Evolutionary conservation across 1,140 invertebrate species (phyloP).

Genomic region (Drosophila rhopaloa): DNA sequence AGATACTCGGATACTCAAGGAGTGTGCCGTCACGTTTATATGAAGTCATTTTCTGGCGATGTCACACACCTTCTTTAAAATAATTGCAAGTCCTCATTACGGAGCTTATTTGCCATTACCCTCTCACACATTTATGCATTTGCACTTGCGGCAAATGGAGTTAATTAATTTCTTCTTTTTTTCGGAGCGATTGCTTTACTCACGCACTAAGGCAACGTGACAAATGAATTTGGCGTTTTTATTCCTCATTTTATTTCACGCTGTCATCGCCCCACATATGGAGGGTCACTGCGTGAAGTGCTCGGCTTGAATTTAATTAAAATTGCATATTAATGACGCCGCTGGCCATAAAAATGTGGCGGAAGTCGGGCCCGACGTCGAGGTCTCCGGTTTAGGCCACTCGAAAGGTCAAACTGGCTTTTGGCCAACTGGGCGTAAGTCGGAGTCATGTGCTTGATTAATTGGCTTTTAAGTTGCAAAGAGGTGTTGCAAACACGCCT

Average conservation of each 20-base stretch:
- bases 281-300: constrained; percentile 24
- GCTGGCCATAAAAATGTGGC: constrained; percentile 54
- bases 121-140: constrained; percentile 40
- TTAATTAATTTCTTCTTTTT: constrained; percentile 37
- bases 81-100: constrained; percentile 36
- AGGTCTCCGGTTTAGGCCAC: constrained; percentile 46
- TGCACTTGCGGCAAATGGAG: constrained; percentile 33
- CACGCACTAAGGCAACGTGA: constrained; percentile 54
- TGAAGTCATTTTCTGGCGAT: constrained; percentile 50
- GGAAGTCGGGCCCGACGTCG: constrained; percentile 46
- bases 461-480: constrained; percentile 81
- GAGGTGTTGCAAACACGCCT: constrained; percentile 54
- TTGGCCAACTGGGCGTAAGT: constrained; percentile 58
- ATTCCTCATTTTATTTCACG: constrained; percentile 51
- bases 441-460: constrained; percentile 72
- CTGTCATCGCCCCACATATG: constrained; percentile 62
- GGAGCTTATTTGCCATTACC: constrained; percentile 41
- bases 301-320: constrained; percentile 70
- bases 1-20: constrained; percentile 11
- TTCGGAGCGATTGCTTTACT: constrained; percentile 22
- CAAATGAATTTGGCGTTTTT: constrained; percentile 57
- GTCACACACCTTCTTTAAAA: constrained; percentile 51
- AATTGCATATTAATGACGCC: constrained; percentile 80
- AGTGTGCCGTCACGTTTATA: constrained; percentile 21
- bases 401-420: constrained; percentile 60